A percentile compares a stretch with the other conserved stretches of the same genome.
These are phyloP conservation scores for Onychomys torridus DNA, from an alignment of 2,797 vertebrate species.

Conservation along the genomic window DNA sequence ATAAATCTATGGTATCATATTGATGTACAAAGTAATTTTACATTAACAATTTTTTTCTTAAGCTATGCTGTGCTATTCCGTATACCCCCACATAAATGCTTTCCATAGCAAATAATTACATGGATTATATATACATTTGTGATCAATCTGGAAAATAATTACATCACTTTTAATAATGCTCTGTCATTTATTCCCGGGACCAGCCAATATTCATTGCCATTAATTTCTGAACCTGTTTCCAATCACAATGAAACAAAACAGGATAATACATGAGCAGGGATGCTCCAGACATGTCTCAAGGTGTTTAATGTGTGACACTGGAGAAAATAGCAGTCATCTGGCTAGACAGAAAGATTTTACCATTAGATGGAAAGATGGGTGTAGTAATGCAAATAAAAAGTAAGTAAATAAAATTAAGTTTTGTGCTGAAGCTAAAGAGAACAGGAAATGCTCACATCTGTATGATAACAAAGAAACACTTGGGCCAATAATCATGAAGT, in stretches of 20 bases:
- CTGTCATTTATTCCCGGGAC: not conserved
- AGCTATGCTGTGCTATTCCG: not conserved
- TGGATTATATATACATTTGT: conserved; percentile 34
- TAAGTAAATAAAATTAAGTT: conserved; percentile 64
- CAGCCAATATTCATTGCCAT: not conserved
- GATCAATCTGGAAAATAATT: conserved; percentile 40
- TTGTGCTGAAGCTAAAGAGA: conserved; percentile 54
- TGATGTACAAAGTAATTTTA: conserved; percentile 42
- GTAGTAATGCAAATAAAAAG: not conserved
- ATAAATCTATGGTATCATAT: not conserved
- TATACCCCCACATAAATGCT: not conserved
- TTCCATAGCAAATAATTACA: not conserved
- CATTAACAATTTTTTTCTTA: conserved; percentile 29
- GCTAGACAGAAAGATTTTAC: conserved; percentile 30
- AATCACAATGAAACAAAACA: conserved; percentile 69
- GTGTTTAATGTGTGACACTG: conserved; percentile 52
- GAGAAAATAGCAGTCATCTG: conserved; percentile 60
- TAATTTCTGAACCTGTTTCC: not conserved
- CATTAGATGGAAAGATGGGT: conserved; percentile 25
- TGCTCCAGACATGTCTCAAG: conserved; percentile 49
- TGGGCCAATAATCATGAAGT: not conserved
- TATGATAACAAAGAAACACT: conserved; percentile 52
- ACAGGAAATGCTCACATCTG: conserved; percentile 12
- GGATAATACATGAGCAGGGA: conserved; percentile 66
- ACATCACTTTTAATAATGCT: not conserved